A percentile compares a stretch with the other conserved stretches of the same genome.
Evolutionary conservation across 2,888 invertebrate genomes (phyloP).

Genomic region (Nysson spinosus): DNA sequence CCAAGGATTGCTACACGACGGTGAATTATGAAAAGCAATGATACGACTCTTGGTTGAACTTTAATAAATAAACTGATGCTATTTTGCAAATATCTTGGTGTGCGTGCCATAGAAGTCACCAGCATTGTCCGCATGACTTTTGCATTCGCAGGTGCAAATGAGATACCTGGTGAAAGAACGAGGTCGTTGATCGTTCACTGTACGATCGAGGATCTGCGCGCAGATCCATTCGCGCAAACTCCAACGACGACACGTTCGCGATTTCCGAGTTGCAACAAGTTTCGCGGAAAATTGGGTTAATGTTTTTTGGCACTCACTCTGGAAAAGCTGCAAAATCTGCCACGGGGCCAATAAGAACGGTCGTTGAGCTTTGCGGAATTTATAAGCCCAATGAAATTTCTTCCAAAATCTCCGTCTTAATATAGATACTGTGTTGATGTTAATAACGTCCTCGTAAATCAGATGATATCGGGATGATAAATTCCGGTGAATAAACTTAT

Average conservation of each 20-base stretch:
- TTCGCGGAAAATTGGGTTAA: slow-evolving; percentile 63
- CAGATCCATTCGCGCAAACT: slow-evolving; percentile 4
- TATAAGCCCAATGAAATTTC: slow-evolving; percentile 15
- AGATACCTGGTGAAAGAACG: slow-evolving; percentile 12
- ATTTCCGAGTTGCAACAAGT: slow-evolving; percentile 16
- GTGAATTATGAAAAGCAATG: too few relatives aligned
- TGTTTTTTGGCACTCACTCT: slow-evolving; percentile 65
- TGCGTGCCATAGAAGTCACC: not conserved
- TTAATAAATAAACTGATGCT: too few relatives aligned
- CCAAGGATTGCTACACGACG: too few relatives aligned
- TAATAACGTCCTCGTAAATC: too few relatives aligned
- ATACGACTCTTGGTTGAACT: too few relatives aligned
- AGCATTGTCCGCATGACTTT: slow-evolving; percentile 11
- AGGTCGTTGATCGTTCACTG: slow-evolving; percentile 59
- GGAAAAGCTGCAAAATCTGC: too few relatives aligned
- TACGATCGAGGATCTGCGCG: slow-evolving; percentile 53
- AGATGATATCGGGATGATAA: too few relatives aligned
- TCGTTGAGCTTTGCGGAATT: slow-evolving; percentile 32
- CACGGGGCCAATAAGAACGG: slow-evolving; percentile 7
- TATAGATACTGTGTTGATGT: not conserved
- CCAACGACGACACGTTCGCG: slow-evolving; percentile 6
- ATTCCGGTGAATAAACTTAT: too few relatives aligned
- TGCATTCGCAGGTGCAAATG: slow-evolving; percentile 33
- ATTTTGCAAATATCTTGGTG: too few relatives aligned
- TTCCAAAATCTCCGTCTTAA: slow-evolving; percentile 14